phyloP scores from a whole-genome alignment of 2,113 vertebrate genomes.

The Peromyscus leucopus region DNA sequence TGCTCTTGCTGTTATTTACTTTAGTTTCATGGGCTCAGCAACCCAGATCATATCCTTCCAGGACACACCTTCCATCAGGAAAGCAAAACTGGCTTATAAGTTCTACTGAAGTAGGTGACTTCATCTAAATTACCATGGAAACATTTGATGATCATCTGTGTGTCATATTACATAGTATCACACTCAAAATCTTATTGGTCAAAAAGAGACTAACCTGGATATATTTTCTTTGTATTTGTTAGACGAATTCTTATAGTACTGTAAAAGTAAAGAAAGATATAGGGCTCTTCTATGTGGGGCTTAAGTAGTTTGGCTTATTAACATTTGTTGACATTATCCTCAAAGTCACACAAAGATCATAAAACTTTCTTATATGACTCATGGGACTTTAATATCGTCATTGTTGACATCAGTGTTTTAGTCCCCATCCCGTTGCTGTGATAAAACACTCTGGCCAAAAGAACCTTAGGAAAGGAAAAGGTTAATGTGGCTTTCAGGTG shows the following conservation, averaged over 20 bases:
- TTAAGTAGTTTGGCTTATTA: slow-evolving; percentile 12
- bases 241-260: not conserved
- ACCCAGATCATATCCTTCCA: not conserved
- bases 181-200: not conserved
- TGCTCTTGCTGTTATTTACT: not conserved
- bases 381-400: not conserved
- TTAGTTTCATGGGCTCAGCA: not conserved
- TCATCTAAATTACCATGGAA: not conserved
- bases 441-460: not conserved
- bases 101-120: not conserved
- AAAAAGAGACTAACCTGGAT: not conserved
- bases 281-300: not conserved
- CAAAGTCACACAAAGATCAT: not conserved
- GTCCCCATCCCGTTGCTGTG: not conserved
- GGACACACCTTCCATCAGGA: not conserved
- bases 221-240: slow-evolving; percentile 24
- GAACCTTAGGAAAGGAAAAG: not conserved
- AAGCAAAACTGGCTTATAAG: not conserved
- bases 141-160: not conserved
- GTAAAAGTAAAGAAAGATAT: not conserved
- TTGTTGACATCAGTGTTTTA: not conserved
- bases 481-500: not conserved
- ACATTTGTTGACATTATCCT: not conserved
- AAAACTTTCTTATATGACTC: not conserved
- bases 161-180: not conserved